These are phyloP conservation scores for Noctua janthina DNA, from an alignment of 2,888 invertebrate genomes.

Conservation along the genomic window DNA sequence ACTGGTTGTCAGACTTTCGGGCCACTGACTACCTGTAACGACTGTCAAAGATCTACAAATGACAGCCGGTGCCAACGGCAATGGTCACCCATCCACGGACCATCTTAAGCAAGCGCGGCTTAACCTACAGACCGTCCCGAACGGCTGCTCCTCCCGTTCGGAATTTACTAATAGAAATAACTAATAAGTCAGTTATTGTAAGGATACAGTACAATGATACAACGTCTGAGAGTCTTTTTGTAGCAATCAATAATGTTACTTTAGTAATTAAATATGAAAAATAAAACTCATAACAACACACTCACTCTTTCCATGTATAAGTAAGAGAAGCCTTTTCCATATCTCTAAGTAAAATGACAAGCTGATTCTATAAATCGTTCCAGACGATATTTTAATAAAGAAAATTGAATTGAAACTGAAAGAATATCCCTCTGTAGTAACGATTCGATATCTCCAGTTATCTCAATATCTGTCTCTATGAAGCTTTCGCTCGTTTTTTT, in stretches of 20 bases:
- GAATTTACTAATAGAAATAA: too few relatives aligned
- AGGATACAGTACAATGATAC: background rate
- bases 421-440: constrained; percentile 22
- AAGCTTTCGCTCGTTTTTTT: constrained; percentile 28
- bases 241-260: background rate
- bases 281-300: background rate
- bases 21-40: too few relatives aligned
- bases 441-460: constrained; percentile 43
- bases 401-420: constrained; percentile 52
- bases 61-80: too few relatives aligned
- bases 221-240: background rate
- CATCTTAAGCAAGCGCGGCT: too few relatives aligned
- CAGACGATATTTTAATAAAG: constrained; percentile 44
- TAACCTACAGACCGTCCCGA: too few relatives aligned
- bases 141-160: background rate
- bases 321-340: background rate
- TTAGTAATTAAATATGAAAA: background rate
- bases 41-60: too few relatives aligned
- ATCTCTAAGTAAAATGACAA: constrained; percentile 19
- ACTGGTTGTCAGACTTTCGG: too few relatives aligned
- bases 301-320: background rate
- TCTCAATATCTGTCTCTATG: constrained; percentile 43
- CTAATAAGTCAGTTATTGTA: background rate
- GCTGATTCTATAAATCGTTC: constrained; percentile 6
- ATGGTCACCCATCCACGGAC: too few relatives aligned